phyloP scores from a whole-genome alignment of 2,113 vertebrate genomes.

The Eubucco bourcierii region DNA sequence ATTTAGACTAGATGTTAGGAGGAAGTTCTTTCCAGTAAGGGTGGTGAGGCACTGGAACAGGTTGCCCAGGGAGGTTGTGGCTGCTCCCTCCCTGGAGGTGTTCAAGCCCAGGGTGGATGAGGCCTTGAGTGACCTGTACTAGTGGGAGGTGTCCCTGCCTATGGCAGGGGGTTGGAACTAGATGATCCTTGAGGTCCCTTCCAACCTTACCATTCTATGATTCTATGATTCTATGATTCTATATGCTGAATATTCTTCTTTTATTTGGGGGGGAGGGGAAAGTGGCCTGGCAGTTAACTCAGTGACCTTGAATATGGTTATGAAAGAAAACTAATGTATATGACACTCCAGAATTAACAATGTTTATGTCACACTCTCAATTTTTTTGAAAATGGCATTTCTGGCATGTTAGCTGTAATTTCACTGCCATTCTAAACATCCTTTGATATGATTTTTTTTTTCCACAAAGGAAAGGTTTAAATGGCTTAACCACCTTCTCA shows the following conservation, averaged over 20 bases:
- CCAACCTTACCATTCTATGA: no score
- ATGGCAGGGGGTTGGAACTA: no score
- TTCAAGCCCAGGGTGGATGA: no score
- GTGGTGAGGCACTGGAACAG: no score
- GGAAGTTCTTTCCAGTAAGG: no score
- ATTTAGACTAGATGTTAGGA: no score
- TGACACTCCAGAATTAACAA: not conserved
- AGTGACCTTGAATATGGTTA: not conserved
- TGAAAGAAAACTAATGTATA: not conserved
- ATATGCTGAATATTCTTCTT: not conserved
- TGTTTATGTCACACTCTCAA: not conserved
- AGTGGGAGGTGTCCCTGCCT: no score
- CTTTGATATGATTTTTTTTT: not conserved
- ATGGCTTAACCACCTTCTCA: not conserved
- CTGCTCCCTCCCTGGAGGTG: no score
- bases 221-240: no score
- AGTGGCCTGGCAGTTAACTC: not conserved
- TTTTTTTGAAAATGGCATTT: not conserved
- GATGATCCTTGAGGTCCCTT: no score
- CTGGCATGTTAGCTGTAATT: not conserved
- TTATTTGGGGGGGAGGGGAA: not conserved
- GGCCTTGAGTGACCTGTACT: no score
- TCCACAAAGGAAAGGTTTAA: not conserved
- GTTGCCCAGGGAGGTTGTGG: no score
- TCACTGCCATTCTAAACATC: not conserved